Percentiles rank a stretch among this genome's conserved stretches.
Evolutionary conservation across 1,140 invertebrate species (phyloP).

Genomic region (Trissolcus basalis): DNA sequence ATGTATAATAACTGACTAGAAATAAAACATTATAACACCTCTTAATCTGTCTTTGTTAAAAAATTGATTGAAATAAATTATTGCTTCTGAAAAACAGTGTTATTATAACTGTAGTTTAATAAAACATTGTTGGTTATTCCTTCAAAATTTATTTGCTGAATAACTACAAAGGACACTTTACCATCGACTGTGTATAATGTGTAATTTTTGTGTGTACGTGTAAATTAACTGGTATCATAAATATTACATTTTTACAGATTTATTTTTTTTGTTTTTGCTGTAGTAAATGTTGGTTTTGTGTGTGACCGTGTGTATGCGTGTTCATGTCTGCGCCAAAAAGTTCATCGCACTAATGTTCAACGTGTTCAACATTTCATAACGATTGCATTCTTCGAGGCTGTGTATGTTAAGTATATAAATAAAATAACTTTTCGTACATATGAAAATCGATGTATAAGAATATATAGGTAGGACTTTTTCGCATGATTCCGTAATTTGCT

Average conservation of each 20-base stretch:
- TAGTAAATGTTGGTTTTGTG: constrained; percentile 24
- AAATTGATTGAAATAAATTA: too few species aligned
- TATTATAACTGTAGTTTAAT: too few species aligned
- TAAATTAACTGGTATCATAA: constrained; percentile 34
- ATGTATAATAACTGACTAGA: too few species aligned
- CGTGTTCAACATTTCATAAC: constrained; percentile 9
- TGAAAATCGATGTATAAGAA: constrained; percentile 65
- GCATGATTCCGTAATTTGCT: constrained; percentile 44
- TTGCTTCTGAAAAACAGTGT: too few species aligned
- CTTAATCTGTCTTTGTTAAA: too few species aligned
- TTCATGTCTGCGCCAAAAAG: constrained; percentile 18
- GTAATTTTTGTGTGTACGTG: constrained; percentile 22
- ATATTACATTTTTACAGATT: constrained; percentile 51
- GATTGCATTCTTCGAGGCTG: constrained; percentile 16
- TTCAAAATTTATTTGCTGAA: constrained; percentile 29
- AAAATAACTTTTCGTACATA: constrained; percentile 63
- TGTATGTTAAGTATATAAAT: constrained; percentile 66
- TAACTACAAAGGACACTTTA: constrained; percentile 53
- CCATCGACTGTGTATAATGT: constrained; percentile 27
- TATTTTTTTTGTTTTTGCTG: constrained; percentile 18
- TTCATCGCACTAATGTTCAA: constrained; percentile 10
- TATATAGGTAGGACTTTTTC: constrained; percentile 58
- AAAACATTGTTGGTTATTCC: constrained; percentile 24
- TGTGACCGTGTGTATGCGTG: constrained; percentile 18
- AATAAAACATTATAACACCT: too few species aligned